Evolutionary conservation across 2,888 invertebrate genomes (phyloP).

Genomic region (Clostera curtula): DNA sequence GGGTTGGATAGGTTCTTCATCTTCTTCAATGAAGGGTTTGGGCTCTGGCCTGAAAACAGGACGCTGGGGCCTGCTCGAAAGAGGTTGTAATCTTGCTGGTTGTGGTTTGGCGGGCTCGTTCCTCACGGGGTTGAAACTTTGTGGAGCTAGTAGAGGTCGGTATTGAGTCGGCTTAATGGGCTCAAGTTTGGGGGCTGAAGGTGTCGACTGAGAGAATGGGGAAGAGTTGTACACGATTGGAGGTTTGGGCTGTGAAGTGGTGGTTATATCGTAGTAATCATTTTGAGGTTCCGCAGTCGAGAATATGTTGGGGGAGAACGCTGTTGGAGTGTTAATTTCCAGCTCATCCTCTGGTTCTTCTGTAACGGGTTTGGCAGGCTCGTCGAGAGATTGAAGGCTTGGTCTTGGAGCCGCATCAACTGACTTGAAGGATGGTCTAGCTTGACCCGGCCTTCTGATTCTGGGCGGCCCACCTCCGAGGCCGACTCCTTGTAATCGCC

Average conservation of each 20-base stretch:
- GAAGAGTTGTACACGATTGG: conserved; percentile 59
- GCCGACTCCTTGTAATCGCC: conserved; percentile 45
- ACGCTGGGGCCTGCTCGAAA: conserved; percentile 65
- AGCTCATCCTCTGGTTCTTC: conserved; percentile 79
- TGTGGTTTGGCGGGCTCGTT: conserved; percentile 57
- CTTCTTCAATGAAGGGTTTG: conserved; percentile 61
- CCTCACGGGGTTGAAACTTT: conserved; percentile 53
- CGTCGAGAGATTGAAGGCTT: conserved; percentile 64
- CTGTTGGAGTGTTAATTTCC: conserved; percentile 72
- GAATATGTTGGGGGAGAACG: conserved; percentile 53
- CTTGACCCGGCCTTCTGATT: conserved; percentile 55
- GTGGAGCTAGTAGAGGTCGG: conserved; percentile 49
- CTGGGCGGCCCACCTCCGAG: conserved; percentile 40
- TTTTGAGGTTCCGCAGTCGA: conserved; percentile 64
- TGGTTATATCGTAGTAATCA: conserved; percentile 61
- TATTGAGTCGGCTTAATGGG: conserved; percentile 63
- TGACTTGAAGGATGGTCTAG: conserved; percentile 60
- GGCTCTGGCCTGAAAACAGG: conserved; percentile 70
- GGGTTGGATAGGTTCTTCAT: conserved; percentile 55
- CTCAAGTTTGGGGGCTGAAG: conserved; percentile 48
- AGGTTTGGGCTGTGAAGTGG: conserved; percentile 62
- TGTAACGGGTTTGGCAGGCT: conserved; percentile 78
- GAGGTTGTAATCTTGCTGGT: conserved; percentile 60
- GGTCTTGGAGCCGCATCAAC: conserved; percentile 63
- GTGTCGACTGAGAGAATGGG: conserved; percentile 58